Conservation (phyloP, 2,113 vertebrate species). For the Tachycineta bicolor region DNA sequence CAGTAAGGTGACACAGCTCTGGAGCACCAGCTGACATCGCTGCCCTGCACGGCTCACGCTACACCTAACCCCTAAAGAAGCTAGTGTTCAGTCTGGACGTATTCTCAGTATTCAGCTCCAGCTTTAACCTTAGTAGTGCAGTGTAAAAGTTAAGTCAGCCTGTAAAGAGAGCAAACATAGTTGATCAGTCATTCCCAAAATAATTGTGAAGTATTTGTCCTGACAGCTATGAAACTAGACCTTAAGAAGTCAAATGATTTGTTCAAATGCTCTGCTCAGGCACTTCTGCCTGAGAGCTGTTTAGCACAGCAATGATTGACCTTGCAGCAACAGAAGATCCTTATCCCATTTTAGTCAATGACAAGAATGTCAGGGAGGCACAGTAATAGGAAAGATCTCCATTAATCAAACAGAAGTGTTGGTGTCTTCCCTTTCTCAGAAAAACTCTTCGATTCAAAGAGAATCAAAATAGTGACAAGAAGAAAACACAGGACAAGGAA, state of each 20-base stretch:
- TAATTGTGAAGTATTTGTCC: not conserved
- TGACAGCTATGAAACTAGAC: not conserved
- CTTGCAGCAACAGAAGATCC: not conserved
- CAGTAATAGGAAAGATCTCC: not conserved
- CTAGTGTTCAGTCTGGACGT: not conserved
- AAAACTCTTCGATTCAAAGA: not conserved
- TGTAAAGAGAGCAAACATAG: not conserved
- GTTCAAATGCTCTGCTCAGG: not conserved
- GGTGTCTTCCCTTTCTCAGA: not conserved
- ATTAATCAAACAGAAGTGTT: not conserved
- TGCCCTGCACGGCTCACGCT: rapidly evolving
- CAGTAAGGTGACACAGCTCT: not conserved
- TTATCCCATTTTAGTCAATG: not conserved
- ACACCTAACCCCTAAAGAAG: not conserved
- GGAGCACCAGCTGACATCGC: not conserved
- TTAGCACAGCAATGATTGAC: not conserved
- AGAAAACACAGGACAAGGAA: not conserved
- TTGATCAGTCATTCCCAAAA: not conserved
- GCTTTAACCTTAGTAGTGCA: not conserved
- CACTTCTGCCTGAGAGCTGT: not conserved
- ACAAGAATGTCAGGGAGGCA: not conserved
- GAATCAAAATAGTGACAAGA: not conserved
- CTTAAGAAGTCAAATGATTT: not conserved
- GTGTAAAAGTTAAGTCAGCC: not conserved
- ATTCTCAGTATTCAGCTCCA: not conserved